Conservation (phyloP, 2,888 invertebrate species). For the Caenorhabditis angaria region DNA sequence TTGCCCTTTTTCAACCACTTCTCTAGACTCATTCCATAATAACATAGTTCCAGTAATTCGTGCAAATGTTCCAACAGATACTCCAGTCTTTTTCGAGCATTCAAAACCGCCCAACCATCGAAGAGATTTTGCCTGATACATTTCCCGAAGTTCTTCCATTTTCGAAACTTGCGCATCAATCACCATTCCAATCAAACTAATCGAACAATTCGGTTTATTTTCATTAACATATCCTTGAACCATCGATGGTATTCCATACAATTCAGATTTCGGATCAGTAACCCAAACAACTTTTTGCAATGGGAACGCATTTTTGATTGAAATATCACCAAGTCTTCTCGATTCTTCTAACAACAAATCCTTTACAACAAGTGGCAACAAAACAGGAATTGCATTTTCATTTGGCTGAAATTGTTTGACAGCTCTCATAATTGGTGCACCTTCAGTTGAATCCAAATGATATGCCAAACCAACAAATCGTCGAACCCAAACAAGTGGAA, state of each 20-base stretch:
- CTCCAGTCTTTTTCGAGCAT: conserved; percentile 77
- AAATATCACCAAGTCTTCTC: conserved; percentile 21
- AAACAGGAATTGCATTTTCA: conserved; percentile 24
- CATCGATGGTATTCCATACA: conserved; percentile 47
- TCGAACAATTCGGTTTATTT: conserved; percentile 22
- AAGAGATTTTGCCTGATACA: conserved; percentile 39
- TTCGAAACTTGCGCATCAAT: conserved; percentile 3
- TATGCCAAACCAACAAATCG: conserved; percentile 47
- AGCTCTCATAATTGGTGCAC: conserved; percentile 13
- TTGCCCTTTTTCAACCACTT: conserved; percentile 52
- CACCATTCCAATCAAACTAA: conserved; percentile 42
- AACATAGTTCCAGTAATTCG: conserved; percentile 87
- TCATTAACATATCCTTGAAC: conserved; percentile 29
- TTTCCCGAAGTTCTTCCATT: conserved; percentile 16
- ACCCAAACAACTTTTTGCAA: conserved; percentile 37
- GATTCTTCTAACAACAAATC: conserved; percentile 8
- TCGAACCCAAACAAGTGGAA: conserved; percentile 41
- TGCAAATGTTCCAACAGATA: conserved; percentile 80
- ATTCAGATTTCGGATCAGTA: conserved; percentile 25
- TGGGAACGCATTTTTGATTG: conserved; percentile 43
- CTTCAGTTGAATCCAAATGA: conserved; percentile 10
- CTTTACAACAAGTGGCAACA: conserved; percentile 41
- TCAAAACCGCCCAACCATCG: conserved; percentile 40
- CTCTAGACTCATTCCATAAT: conserved; percentile 74
- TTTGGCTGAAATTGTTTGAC: conserved; percentile 36